These are phyloP conservation scores for Margaritifera margaritifera DNA, from an alignment of 2,888 invertebrate species.

Conservation along the genomic window DNA sequence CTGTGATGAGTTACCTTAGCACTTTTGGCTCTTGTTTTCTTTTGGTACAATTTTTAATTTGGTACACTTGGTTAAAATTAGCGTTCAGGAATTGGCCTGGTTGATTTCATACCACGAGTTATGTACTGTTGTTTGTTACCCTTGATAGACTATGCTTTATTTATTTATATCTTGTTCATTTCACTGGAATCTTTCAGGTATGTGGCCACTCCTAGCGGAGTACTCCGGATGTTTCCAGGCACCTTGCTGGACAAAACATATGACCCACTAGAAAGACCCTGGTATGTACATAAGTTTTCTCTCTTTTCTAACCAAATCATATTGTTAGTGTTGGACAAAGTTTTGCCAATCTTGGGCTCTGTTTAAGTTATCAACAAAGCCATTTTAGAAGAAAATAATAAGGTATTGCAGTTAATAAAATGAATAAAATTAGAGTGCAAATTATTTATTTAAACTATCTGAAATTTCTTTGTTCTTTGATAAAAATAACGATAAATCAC, in stretches of 20 bases:
- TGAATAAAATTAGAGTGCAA: not conserved
- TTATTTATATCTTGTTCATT: not conserved
- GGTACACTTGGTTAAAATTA: not conserved
- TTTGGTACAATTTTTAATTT: not conserved
- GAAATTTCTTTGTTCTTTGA: not conserved
- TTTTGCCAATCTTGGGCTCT: too few relatives aligned
- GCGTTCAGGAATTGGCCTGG: too few relatives aligned
- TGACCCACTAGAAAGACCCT: slow-evolving; percentile 86
- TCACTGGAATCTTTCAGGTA: slow-evolving; percentile 65
- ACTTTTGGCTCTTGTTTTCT: not conserved
- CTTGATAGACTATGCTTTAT: too few relatives aligned
- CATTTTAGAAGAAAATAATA: too few relatives aligned
- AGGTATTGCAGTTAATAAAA: not conserved
- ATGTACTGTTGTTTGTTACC: not conserved
- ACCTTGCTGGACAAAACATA: slow-evolving; percentile 84
- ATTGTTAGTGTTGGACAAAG: too few relatives aligned
- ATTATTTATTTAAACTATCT: not conserved
- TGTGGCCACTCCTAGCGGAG: slow-evolving; percentile 86
- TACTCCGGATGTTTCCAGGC: slow-evolving; percentile 88
- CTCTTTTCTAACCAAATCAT: too few relatives aligned
- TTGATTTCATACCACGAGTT: not conserved
- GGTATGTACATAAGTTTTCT: slow-evolving; percentile 74
- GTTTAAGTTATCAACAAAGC: too few relatives aligned
- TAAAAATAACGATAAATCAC: too few relatives aligned
- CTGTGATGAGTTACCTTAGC: too few relatives aligned